Conservation (phyloP, 2,113 vertebrate genomes). For the Triplophysa siluroides region DNA sequence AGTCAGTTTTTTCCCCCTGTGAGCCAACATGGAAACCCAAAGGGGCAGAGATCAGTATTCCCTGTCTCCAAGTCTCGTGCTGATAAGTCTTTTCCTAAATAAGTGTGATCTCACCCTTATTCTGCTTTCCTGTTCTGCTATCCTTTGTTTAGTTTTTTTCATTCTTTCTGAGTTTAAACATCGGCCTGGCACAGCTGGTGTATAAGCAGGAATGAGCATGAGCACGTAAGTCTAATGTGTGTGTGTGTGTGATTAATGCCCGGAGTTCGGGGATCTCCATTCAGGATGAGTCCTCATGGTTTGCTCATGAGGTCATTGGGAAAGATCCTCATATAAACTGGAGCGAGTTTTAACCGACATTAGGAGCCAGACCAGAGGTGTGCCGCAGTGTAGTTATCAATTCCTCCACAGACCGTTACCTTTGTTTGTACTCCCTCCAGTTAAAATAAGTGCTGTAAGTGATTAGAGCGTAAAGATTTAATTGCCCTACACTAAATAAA, state of each 20-base stretch:
- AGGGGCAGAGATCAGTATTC: constrained; percentile 56
- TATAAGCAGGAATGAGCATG: constrained; percentile 1
- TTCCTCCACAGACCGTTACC: not conserved
- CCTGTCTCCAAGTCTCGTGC: constrained; percentile 28
- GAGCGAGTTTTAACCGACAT: constrained; percentile 55
- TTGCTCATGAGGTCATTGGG: constrained; percentile 76
- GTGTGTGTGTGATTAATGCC: constrained; percentile 13
- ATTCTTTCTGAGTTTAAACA: constrained; percentile 38
- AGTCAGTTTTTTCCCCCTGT: constrained; percentile 50
- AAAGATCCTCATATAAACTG: constrained; percentile 66
- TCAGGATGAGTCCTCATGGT: constrained; percentile 71
- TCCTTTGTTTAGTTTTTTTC: constrained; percentile 55
- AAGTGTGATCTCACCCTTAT: constrained; percentile 57
- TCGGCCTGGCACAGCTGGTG: constrained; percentile 37
- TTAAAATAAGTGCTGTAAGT: constrained; percentile 16
- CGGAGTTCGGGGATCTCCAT: constrained; percentile 74
- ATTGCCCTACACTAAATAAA: not conserved
- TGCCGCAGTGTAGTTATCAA: constrained; percentile 4
- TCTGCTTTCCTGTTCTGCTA: constrained; percentile 17
- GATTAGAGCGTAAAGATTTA: not conserved
- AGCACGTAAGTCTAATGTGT: constrained; percentile 2
- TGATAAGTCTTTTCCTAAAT: constrained; percentile 56
- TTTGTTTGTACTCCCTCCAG: not conserved
- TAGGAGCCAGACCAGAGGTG: constrained; percentile 48
- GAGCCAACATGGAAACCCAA: constrained; percentile 58